phyloP scores from a whole-genome alignment of 2,113 vertebrate species.

The Cavia porcellus region DNA sequence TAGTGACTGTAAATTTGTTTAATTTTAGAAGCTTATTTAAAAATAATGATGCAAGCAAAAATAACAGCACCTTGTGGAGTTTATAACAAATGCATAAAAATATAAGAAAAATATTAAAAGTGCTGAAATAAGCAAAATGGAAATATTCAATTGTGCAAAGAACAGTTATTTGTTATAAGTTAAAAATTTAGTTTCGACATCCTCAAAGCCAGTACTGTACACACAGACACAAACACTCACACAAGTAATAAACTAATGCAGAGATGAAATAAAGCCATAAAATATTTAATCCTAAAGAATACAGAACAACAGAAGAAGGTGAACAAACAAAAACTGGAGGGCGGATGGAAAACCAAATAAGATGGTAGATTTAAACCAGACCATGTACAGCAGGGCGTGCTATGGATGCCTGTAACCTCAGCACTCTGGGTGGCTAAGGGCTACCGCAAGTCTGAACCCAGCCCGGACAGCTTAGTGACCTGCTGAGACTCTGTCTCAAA shows the following conservation, averaged over 20 bases:
- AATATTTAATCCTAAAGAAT: not conserved
- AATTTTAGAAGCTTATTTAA: not conserved
- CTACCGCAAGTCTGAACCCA: not conserved
- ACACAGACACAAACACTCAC: not conserved
- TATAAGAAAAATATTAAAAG: not conserved
- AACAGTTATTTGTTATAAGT: not conserved
- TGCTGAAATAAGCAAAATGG: not conserved
- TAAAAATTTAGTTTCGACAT: not conserved
- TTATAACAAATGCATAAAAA: not conserved
- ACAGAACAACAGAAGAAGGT: not conserved
- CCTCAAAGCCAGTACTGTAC: not conserved
- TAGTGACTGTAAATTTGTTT: not conserved
- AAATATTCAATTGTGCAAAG: not conserved
- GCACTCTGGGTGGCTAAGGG: not conserved
- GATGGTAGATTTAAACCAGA: not conserved
- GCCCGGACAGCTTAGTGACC: not conserved
- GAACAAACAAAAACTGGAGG: not conserved
- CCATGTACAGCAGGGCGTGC: not conserved
- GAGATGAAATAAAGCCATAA: not conserved
- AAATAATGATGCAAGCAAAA: slow-evolving; percentile 11
- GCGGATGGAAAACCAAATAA: not conserved
- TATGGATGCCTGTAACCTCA: not conserved
- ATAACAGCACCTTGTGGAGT: not conserved
- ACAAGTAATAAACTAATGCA: not conserved
- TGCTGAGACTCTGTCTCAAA: not conserved